phyloP scores from a whole-genome alignment of 2,113 vertebrate species.

The Trinectes maculatus region DNA sequence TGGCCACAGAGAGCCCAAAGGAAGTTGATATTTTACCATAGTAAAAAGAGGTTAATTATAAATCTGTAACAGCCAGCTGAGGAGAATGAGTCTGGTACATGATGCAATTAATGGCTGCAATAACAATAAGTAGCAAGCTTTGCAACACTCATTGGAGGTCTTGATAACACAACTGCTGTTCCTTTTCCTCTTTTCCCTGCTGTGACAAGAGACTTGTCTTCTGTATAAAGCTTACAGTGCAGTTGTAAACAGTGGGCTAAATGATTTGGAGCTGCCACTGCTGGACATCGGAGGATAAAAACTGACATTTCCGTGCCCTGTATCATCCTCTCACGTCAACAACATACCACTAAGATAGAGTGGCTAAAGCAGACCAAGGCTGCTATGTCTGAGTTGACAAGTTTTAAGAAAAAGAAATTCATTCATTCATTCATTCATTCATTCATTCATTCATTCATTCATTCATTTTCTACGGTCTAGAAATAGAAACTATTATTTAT shows the following conservation, averaged over 20 bases:
- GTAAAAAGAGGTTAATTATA: slow-evolving; percentile 64
- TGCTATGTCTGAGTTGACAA: too few species aligned
- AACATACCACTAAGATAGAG: too few species aligned
- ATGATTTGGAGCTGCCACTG: not conserved
- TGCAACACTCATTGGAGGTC: slow-evolving; percentile 8
- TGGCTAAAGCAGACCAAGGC: slow-evolving; percentile 17
- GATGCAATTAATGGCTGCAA: slow-evolving; percentile 28
- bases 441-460: too few species aligned
- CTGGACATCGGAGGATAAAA: not conserved
- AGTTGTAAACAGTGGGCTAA: not conserved
- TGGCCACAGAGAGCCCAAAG: too few species aligned
- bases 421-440: too few species aligned
- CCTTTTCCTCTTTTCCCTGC: slow-evolving; percentile 6
- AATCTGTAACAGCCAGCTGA: slow-evolving; percentile 56
- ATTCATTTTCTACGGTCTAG: too few species aligned
- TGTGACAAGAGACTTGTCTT: slow-evolving; percentile 8
- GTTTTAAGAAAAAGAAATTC: too few species aligned
- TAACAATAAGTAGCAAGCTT: slow-evolving; percentile 3
- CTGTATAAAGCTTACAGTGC: not conserved
- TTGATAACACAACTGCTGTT: slow-evolving; percentile 13
- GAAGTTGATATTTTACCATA: slow-evolving; percentile 56
- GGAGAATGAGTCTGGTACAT: slow-evolving; percentile 36
- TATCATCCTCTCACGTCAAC: slow-evolving; percentile 28
- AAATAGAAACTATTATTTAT: too few species aligned
- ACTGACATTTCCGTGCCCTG: slow-evolving; percentile 22